Percentiles rank a stretch among this genome's conserved stretches.
phyloP scores from a whole-genome alignment of 2,113 vertebrate genomes.

The Synodontis membranacea region DNA sequence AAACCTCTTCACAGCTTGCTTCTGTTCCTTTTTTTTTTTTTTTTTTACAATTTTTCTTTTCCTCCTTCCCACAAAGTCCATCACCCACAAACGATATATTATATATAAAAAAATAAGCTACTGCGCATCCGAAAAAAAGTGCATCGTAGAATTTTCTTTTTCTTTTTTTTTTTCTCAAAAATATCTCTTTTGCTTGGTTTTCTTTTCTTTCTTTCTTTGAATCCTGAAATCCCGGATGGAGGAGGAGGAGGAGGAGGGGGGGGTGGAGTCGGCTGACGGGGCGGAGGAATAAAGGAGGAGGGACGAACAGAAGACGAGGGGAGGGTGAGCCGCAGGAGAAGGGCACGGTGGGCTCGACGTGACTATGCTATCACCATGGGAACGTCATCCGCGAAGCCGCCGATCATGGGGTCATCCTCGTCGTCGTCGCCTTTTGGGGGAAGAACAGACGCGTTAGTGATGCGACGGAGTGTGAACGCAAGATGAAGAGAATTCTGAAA shows the following conservation, averaged over 20 bases:
- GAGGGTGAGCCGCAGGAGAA: slow-evolving; percentile 14
- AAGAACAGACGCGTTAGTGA: slow-evolving; percentile 45
- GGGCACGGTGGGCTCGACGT: neutral
- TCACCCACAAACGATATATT: slow-evolving; percentile 63
- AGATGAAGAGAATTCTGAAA: neutral
- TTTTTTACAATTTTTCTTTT: too few relatives aligned
- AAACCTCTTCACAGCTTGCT: slow-evolving; percentile 64
- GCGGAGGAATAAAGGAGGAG: slow-evolving; percentile 16
- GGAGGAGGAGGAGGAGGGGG: slow-evolving; percentile 3
- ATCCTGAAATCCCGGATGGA: slow-evolving; percentile 48
- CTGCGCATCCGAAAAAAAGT: slow-evolving; percentile 81
- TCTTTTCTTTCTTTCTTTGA: slow-evolving; percentile 36
- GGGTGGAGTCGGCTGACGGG: neutral
- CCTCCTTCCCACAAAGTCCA: slow-evolving; percentile 45
- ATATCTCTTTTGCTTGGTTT: slow-evolving; percentile 69
- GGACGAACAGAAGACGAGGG: slow-evolving; percentile 8
- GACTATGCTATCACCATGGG: slow-evolving; percentile 98
- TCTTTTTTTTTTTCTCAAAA: slow-evolving; percentile 64
- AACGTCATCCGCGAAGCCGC: slow-evolving; percentile 96
- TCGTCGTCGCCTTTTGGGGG: slow-evolving; percentile 86
- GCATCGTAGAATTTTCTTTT: slow-evolving; percentile 65
- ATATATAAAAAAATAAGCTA: slow-evolving; percentile 83
- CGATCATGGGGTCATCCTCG: slow-evolving; percentile 96
- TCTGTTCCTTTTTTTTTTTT: slow-evolving; percentile 41
- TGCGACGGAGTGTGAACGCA: neutral